Evolutionary conservation across 2,113 vertebrate species (phyloP).

Genomic region (Lamprologus ornatipinnis): DNA sequence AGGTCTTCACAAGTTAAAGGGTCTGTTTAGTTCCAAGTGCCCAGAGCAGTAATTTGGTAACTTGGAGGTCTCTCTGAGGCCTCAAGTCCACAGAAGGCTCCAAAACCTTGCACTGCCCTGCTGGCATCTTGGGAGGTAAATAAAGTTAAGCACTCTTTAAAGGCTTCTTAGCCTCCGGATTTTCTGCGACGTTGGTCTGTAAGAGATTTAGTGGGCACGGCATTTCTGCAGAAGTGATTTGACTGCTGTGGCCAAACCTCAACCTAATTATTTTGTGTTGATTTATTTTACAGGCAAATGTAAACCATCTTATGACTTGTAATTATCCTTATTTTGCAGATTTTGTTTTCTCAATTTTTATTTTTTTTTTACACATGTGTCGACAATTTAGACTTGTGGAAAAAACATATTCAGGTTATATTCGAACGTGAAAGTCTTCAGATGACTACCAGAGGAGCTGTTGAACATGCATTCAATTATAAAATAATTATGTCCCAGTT

Average conservation of each 20-base stretch:
- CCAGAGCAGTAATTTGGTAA: conserved; percentile 23
- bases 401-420: not conserved
- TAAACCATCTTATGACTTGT: conserved; percentile 32
- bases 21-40: not conserved
- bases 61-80: not conserved
- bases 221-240: conserved; percentile 53
- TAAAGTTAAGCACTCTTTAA: conserved; percentile 41
- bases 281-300: conserved; percentile 55
- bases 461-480: conserved; percentile 15
- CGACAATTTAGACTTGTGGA: not conserved
- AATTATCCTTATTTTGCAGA: conserved; percentile 23
- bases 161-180: conserved; percentile 21
- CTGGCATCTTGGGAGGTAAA: conserved; percentile 44
- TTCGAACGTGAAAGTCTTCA: not conserved
- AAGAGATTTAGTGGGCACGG: conserved; percentile 47
- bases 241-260: conserved; percentile 21
- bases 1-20: not conserved
- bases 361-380: not conserved
- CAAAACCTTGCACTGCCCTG: not conserved
- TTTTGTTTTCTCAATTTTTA: not conserved
- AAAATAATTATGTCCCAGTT: not conserved
- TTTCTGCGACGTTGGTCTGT: conserved; percentile 18
- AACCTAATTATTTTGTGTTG: conserved; percentile 37
- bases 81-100: conserved; percentile 5
- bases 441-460: not conserved